Percentiles rank a stretch among this genome's conserved stretches.
Evolutionary conservation across 2,113 vertebrate species (phyloP).

Genomic region (Puffinus mauretanicus): DNA sequence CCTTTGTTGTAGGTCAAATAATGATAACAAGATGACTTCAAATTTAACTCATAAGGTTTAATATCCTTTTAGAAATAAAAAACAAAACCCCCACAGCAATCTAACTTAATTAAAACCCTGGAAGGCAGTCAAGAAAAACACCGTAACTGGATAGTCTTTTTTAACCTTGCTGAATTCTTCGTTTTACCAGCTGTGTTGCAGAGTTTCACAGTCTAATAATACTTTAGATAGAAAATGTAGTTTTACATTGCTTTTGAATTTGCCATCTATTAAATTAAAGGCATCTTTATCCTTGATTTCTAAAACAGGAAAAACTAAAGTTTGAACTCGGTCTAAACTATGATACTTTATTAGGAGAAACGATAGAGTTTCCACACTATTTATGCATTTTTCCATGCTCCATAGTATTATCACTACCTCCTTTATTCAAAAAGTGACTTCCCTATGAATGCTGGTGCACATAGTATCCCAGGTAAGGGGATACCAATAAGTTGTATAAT

Average conservation of each 20-base stretch:
- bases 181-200: background rate
- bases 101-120: conserved; percentile 24
- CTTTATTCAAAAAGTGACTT: background rate
- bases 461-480: background rate
- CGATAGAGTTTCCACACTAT: background rate
- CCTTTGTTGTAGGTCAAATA: background rate
- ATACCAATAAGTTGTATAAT: background rate
- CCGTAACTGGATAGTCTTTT: background rate
- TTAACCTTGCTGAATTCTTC: background rate
- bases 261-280: conserved; percentile 35
- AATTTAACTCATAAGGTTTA: background rate
- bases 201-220: conserved; percentile 14
- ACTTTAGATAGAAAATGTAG: background rate
- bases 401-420: rapidly evolving
- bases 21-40: background rate
- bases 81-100: background rate
- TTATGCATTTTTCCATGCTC: background rate
- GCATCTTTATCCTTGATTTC: background rate
- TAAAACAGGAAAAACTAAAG: background rate
- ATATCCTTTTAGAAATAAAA: conserved; percentile 25
- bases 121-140: background rate
- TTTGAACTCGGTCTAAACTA: background rate
- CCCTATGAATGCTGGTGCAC: background rate
- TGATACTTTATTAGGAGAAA: background rate
- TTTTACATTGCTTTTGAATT: background rate